Evolutionary conservation across 2,797 vertebrate genomes (phyloP).

Genomic region (Psittacula derbiana): DNA sequence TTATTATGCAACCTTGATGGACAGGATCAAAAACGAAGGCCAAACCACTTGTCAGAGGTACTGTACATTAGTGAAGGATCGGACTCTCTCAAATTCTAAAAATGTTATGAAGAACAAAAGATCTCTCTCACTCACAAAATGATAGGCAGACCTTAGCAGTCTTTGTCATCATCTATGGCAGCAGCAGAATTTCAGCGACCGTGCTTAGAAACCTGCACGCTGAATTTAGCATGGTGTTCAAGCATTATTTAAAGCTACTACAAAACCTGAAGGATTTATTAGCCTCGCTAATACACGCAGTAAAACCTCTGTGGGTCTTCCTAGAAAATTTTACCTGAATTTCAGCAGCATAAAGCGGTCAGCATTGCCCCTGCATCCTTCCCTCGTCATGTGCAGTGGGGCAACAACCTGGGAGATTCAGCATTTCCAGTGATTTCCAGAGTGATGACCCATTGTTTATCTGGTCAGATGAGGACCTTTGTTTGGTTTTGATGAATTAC

Average conservation of each 20-base stretch:
- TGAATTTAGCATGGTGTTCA: not conserved
- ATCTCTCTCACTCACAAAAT: not conserved
- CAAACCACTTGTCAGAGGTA: not conserved
- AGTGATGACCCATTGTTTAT: not conserved
- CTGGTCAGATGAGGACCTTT: not conserved
- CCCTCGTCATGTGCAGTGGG: not conserved
- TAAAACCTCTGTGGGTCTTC: not conserved
- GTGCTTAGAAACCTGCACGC: fast-evolving
- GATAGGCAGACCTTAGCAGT: not conserved
- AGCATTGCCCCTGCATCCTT: not conserved
- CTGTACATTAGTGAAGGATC: not conserved
- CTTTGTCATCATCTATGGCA: not conserved
- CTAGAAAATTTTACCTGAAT: not conserved
- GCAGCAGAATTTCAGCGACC: not conserved
- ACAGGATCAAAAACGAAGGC: not conserved
- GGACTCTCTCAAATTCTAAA: not conserved
- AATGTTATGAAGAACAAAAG: not conserved
- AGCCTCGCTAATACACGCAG: fast-evolving
- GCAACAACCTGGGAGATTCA: not conserved
- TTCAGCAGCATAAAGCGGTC: not conserved
- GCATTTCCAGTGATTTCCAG: not conserved
- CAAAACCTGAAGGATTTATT: not conserved
- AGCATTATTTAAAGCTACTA: not conserved
- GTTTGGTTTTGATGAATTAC: constrained; percentile 15
- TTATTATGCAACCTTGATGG: not conserved